Percentiles rank a stretch among this genome's conserved stretches.
These are phyloP conservation scores for Lophotis ruficrista DNA, from an alignment of 2,113 vertebrate species.

Conservation along the genomic window DNA sequence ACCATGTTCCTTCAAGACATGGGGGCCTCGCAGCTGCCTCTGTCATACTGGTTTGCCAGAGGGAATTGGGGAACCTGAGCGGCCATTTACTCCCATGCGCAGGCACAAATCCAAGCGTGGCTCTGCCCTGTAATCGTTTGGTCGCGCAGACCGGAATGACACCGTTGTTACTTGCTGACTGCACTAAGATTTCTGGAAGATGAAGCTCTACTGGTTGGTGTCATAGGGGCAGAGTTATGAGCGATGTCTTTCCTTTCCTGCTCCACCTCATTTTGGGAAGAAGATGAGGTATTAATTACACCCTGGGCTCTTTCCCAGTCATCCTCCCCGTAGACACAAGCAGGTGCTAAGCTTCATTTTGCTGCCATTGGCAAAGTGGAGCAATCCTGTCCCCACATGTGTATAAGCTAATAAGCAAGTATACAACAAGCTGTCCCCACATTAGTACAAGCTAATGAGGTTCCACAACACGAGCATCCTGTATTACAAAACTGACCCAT, in stretches of 20 bases:
- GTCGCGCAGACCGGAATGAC: neutral
- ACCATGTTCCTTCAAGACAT: fast-evolving
- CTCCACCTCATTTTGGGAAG: neutral
- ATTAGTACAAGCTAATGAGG: neutral
- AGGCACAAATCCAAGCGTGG: neutral
- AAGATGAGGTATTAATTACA: neutral
- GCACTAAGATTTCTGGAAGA: neutral
- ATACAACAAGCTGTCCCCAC: neutral
- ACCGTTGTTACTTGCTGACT: neutral
- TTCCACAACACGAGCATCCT: neutral
- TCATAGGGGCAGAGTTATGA: neutral
- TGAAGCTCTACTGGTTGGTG: neutral
- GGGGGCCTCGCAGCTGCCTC: fast-evolving
- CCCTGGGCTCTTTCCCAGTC: neutral
- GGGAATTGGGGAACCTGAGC: fast-evolving
- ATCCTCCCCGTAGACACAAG: neutral
- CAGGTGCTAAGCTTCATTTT: neutral
- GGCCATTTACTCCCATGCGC: fast-evolving
- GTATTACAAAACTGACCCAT: neutral
- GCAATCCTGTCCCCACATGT: neutral
- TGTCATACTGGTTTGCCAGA: fast-evolving
- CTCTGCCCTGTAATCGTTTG: neutral
- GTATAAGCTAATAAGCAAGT: neutral
- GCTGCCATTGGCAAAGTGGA: neutral
- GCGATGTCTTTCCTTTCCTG: neutral